These are phyloP conservation scores for Shinisaurus crocodilurus DNA, from an alignment of 2,113 vertebrate genomes.

Conservation along the genomic window DNA sequence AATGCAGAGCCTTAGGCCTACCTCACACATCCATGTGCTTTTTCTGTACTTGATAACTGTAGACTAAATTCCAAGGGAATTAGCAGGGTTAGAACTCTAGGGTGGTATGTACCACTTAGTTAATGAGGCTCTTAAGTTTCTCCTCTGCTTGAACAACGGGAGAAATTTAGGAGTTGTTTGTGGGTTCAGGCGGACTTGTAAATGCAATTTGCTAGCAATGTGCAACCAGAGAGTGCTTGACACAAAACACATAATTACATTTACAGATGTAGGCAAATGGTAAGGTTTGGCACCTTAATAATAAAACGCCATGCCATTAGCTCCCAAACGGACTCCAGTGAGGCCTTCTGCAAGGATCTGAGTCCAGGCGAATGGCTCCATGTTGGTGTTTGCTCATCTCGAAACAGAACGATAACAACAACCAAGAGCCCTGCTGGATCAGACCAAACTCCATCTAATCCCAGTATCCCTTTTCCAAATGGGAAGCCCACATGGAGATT, in stretches of 20 bases:
- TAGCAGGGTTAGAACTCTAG: not conserved
- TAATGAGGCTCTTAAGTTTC: conserved; percentile 13
- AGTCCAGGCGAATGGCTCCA: not conserved
- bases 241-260: conserved; percentile 21
- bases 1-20: too few relatives aligned
- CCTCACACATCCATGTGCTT: not conserved
- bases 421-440: not conserved
- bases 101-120: not conserved
- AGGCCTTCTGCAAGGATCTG: not conserved
- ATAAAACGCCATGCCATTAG: not conserved
- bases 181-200: not conserved
- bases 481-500: not conserved
- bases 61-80: not conserved
- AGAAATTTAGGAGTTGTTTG: conserved; percentile 10
- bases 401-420: not conserved
- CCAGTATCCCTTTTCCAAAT: not conserved
- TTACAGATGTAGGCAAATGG: conserved; percentile 1
- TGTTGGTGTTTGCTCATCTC: not conserved
- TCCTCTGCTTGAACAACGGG: not conserved
- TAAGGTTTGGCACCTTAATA: not conserved
- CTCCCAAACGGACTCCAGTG: not conserved
- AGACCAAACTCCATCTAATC: not conserved
- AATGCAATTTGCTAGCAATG: conserved; percentile 21
- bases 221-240: conserved; percentile 17
- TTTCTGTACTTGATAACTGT: not conserved